Evolutionary conservation across 2,797 vertebrate genomes (phyloP), one percentile per base, ranked within the genome.

Genomic region (Hozukius guyotensis): DNA sequence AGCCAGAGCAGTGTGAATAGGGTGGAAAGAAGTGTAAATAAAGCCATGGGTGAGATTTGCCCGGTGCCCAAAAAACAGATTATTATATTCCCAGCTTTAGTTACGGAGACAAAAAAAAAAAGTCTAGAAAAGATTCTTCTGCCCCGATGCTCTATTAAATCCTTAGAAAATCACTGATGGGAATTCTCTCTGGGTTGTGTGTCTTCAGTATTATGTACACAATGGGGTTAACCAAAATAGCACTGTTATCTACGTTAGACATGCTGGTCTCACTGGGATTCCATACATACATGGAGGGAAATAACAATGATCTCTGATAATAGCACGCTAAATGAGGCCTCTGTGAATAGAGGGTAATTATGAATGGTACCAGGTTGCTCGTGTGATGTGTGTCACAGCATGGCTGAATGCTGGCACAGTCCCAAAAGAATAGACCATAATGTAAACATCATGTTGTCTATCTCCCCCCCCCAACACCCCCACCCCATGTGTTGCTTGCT

Each of bases 241-340:
- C 87, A 31, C 84, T 24, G 91, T 92, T 93, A 92, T 94, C 92
- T 92, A 36, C 64, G 55, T 76, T 71, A 93, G 91, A 92, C 93
- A 87, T 85, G 89, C 81, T 76, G 88, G 90, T 91, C 93, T 94
- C 93, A 52, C 49, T 77, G 92, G 93, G 88, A 92, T 83, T 88
- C 64, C 88, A 69, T 75, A 78, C 82, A 66, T 88, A 90, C 91
- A 90, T 87, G 61, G 89, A 90, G 86, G 83, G 86, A 90, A 94
- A 93, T 90, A 94, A 93, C 91, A 92, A 93, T 93, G 92, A 94
- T 94, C 87, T 92, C 88, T 93, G 93, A 93, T 95, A 93, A 94
- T 94, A 86, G 87, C 85, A 83, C 5, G 4, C 88, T 87, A 94
- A 96, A 94, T 88, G 78, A 93, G 87, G 88, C 88, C 83, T 92